Evolutionary conservation across 1,140 invertebrate species (phyloP).

Genomic region (Ceratina japonica): DNA sequence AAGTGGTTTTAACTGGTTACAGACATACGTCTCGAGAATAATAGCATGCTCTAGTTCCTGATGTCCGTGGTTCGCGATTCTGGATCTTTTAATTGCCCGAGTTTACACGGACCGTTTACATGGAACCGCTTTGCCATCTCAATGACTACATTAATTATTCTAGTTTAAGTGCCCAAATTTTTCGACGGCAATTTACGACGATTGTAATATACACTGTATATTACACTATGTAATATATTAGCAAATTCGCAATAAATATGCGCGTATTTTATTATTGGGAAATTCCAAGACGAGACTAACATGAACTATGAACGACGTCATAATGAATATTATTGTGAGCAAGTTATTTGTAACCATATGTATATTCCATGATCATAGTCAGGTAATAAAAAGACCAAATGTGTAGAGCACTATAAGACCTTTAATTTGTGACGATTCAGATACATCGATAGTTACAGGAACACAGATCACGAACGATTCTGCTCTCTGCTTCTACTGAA

Average conservation of each 20-base stretch:
- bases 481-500: not conserved
- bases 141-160: not conserved
- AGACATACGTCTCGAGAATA: constrained; percentile 25
- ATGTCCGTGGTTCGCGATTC: constrained; percentile 10
- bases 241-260: no score
- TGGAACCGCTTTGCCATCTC: not conserved
- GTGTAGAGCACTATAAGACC: not conserved
- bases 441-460: constrained; percentile 12
- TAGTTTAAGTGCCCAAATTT: not conserved
- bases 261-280: no score
- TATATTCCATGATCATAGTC: not conserved
- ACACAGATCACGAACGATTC: not conserved
- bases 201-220: no score
- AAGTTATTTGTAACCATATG: not conserved
- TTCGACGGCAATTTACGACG: no score
- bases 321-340: not conserved
- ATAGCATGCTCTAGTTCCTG: constrained; percentile 14
- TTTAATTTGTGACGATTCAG: constrained; percentile 19
- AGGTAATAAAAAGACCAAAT: constrained; percentile 5
- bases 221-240: no score
- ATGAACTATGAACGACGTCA: not conserved
- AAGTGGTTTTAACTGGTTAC: constrained; percentile 64
- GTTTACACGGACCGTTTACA: constrained; percentile 12
- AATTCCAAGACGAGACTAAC: no score
- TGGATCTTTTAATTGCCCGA: constrained; percentile 30